Evolutionary conservation across 2,888 invertebrate species (phyloP).

Genomic region (Linyphia triangularis): DNA sequence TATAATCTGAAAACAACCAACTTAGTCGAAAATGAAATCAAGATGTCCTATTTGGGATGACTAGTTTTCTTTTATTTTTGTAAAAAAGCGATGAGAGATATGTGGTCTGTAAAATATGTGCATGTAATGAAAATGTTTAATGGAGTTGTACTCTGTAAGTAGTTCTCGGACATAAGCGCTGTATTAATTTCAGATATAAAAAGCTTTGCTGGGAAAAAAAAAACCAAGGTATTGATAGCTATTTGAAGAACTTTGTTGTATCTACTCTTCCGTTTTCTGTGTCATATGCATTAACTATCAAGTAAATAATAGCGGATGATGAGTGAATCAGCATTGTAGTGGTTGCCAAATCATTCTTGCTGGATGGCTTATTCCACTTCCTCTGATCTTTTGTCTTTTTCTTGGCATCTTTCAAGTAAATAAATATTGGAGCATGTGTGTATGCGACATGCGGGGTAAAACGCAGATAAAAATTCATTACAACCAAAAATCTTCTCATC

Average conservation of each 20-base stretch:
- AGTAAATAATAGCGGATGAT: neutral
- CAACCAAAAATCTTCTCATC: neutral
- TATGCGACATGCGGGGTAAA: neutral
- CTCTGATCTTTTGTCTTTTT: neutral
- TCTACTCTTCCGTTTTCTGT: slow-evolving; percentile 70
- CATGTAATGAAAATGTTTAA: too few species aligned
- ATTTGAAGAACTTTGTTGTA: slow-evolving; percentile 75
- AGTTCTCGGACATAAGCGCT: slow-evolving; percentile 76
- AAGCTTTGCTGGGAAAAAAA: slow-evolving; percentile 32
- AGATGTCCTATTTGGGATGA: too few species aligned
- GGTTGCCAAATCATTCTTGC: slow-evolving; percentile 1
- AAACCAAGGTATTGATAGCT: slow-evolving; percentile 75
- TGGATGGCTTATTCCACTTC: slow-evolving; percentile 30
- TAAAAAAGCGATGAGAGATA: too few species aligned
- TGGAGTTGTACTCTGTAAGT: slow-evolving; percentile 76
- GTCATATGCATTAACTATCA: neutral
- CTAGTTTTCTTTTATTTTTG: too few species aligned
- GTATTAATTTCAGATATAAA: slow-evolving; percentile 10
- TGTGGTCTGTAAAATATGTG: too few species aligned
- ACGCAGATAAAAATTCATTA: neutral
- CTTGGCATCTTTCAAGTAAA: neutral
- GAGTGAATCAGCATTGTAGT: neutral
- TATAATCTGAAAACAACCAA: too few species aligned
- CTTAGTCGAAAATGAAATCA: too few species aligned
- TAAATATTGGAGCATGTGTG: neutral